phyloP scores from a whole-genome alignment of 2,113 vertebrate genomes.

The Arothron firmamentum region DNA sequence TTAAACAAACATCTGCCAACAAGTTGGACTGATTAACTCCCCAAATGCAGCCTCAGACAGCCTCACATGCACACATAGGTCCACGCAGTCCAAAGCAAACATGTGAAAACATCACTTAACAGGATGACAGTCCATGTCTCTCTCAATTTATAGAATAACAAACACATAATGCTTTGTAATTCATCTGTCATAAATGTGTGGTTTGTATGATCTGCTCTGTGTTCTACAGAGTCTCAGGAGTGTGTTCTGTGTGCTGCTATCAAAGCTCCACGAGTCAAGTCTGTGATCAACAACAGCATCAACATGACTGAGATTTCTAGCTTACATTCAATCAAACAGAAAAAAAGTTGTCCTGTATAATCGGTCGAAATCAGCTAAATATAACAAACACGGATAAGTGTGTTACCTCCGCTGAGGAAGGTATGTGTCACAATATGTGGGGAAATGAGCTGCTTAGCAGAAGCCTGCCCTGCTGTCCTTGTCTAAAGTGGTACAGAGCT shows the following conservation, averaged over 20 bases:
- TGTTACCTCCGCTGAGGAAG: no score
- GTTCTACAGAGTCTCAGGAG: background rate
- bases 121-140: no score
- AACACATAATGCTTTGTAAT: background rate
- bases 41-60: conserved; percentile 15
- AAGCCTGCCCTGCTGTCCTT: background rate
- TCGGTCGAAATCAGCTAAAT: no score
- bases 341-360: no score
- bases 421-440: no score
- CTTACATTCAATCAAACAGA: no score
- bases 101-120: conserved; percentile 15
- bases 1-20: conserved; percentile 35
- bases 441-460: background rate
- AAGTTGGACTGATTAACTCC: conserved; percentile 38
- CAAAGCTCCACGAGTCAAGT: conserved; percentile 14
- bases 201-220: background rate
- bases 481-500: conserved; percentile 7
- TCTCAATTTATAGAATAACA: no score
- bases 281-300: conserved; percentile 40
- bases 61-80: conserved; percentile 34
- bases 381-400: no score
- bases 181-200: conserved; percentile 9
- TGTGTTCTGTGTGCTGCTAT: background rate
- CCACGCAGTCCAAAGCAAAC: conserved; percentile 41
- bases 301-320: background rate